Percentiles rank a stretch among this genome's conserved stretches.
Conservation (phyloP, 2,888 invertebrate species). For the Antitype chi region DNA sequence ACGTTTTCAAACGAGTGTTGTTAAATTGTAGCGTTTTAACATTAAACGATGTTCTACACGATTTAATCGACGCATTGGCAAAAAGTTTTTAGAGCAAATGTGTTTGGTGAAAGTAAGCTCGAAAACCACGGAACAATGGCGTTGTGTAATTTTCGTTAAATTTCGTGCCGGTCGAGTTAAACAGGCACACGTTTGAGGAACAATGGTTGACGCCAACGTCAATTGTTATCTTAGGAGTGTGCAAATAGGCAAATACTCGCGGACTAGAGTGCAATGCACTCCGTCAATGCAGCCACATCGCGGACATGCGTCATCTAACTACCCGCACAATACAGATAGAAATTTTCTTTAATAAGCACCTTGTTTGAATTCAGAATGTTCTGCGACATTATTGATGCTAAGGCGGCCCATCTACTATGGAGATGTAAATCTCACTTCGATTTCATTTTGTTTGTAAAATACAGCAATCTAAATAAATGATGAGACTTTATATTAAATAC, state of each 20-base stretch:
- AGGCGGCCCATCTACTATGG: conserved; percentile 44
- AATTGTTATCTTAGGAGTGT: conserved; percentile 78
- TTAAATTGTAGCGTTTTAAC: conserved; percentile 42
- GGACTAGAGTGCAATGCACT: conserved; percentile 81
- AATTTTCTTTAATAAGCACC: conserved; percentile 64
- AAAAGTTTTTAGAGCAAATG: conserved; percentile 66
- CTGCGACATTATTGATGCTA: conserved; percentile 33
- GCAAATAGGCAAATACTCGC: conserved; percentile 79
- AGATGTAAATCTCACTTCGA: conserved; percentile 58
- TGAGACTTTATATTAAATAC: conserved; percentile 37
- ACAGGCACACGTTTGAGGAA: conserved; percentile 48
- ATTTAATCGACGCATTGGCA: conserved; percentile 63
- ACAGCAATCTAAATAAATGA: conserved; percentile 55
- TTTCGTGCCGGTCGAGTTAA: conserved; percentile 44
- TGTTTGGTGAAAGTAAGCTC: conserved; percentile 67
- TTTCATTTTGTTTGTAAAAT: conserved; percentile 58
- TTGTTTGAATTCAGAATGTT: conserved; percentile 42
- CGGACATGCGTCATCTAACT: conserved; percentile 75
- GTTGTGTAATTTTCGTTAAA: conserved; percentile 61
- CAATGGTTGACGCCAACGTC: conserved; percentile 65
- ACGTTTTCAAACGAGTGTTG: conserved; percentile 4
- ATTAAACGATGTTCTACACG: conserved; percentile 61
- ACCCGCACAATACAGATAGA: conserved; percentile 61
- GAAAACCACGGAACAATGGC: conserved; percentile 40
- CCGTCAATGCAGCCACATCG: conserved; percentile 68